Percentiles rank a stretch among this genome's conserved stretches.
Conservation (phyloP, 1,140 invertebrate species). For the Caenorhabditis latens region DNA sequence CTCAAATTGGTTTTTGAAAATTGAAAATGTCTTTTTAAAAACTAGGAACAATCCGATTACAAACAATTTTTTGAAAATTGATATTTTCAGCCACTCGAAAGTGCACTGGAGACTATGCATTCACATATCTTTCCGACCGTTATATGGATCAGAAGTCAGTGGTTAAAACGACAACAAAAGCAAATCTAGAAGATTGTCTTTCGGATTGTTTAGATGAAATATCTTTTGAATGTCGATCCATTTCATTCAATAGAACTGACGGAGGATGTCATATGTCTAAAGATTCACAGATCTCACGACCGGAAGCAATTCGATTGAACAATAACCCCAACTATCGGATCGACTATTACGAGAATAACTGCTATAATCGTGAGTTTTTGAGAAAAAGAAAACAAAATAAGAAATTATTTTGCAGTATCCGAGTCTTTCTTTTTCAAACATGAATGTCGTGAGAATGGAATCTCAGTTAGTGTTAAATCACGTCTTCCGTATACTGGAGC, state of each 20-base stretch:
- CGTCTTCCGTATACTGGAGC: constrained; percentile 77
- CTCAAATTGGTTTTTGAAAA: too few species aligned
- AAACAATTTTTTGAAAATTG: neutral
- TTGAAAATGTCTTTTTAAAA: too few species aligned
- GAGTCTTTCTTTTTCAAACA: constrained; percentile 75
- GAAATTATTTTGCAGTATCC: constrained; percentile 68
- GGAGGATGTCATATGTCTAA: constrained; percentile 75
- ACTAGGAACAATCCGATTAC: too few species aligned
- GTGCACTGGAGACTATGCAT: constrained; percentile 76
- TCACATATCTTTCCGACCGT: constrained; percentile 77
- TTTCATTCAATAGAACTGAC: constrained; percentile 77
- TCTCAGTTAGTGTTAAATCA: constrained; percentile 68
- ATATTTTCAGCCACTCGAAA: constrained; percentile 71
- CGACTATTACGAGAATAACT: constrained; percentile 78
- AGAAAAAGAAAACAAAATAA: neutral
- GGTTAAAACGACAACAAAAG: constrained; percentile 56
- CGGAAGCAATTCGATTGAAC: constrained; percentile 72
- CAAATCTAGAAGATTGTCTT: constrained; percentile 75
- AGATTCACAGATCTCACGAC: constrained; percentile 77
- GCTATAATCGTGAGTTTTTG: constrained; percentile 72
- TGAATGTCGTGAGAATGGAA: constrained; percentile 72
- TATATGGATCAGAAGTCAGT: constrained; percentile 74
- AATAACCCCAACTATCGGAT: constrained; percentile 77
- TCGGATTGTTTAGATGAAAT: constrained; percentile 75
- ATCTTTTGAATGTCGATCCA: constrained; percentile 70